Evolutionary conservation across 2,113 vertebrate species (phyloP), one percentile per base, ranked within the genome.

Genomic region (Bufo gargarizans): DNA sequence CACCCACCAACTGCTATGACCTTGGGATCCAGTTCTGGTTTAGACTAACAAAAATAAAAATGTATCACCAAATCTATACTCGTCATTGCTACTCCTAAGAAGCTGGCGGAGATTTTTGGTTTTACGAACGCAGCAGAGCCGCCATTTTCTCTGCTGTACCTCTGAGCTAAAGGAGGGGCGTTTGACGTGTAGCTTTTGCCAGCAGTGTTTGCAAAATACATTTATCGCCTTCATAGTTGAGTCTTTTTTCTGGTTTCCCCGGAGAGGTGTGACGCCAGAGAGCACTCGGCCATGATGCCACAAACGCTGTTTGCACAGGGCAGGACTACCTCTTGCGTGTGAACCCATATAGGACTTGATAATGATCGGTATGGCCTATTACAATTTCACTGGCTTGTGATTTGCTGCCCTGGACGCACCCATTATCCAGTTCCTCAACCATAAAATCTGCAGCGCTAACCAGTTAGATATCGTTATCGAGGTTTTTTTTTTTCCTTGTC

Each of bases 401-500:
- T 93, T 92, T 90, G 91, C 92, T 94, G 89, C 90, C 92, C 89
- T 90, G 92, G 93, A 93, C 95, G 94, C 95, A 94, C 96, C 95
- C 96, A 94, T 90, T 93, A 95, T 94, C 96, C 95, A 97, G 94
- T 95, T 96, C 95, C 93, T 93, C 90, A 92, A 95, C 90, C 91
- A 91, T 95, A 95, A 95, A 95, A 94, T 93, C 93, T 92, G 47
- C 91, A 89, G 91, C 90, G 92, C 93, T 92, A 93, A 93, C 93
- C 91, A 92, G 91, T 89, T 77, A 85, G 92, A 65, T 94, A 94
- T 92, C 93, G 94, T 94, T 93, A 95, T 95, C 93, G 90, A 90
- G 87, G 50, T 79, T 82, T 91, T 91, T 88, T n/a, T 79, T 74
- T 90, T 81, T 53, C 88, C 55, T 91, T 88, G 90, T 90, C 91